phyloP scores from a whole-genome alignment of 2,113 vertebrate genomes.

The Chroicocephalus ridibundus region DNA sequence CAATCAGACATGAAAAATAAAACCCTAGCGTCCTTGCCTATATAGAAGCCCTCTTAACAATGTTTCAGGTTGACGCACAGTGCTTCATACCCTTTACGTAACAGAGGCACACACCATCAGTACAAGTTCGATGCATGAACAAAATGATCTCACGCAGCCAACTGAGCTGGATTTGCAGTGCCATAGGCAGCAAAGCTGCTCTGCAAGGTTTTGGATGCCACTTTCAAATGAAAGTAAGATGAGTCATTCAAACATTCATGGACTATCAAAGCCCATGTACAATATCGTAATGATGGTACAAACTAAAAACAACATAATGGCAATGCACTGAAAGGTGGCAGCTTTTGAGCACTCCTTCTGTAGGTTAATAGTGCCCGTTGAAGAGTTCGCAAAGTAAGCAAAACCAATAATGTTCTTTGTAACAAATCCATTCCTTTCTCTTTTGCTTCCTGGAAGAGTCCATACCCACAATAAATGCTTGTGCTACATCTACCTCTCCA shows the following conservation, averaged over 20 bases:
- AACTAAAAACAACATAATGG: neutral
- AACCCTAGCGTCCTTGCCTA: neutral
- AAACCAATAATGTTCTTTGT: neutral
- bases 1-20: neutral
- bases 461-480: neutral
- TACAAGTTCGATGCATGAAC: neutral
- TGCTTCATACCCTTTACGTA: neutral
- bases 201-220: neutral
- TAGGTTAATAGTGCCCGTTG: neutral
- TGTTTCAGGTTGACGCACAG: neutral
- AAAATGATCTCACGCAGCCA: neutral
- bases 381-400: neutral
- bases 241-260: neutral
- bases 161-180: neutral
- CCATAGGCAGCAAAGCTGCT: neutral
- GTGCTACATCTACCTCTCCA: neutral
- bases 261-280: neutral
- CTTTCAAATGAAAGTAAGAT: neutral
- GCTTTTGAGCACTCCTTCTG: neutral
- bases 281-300: neutral
- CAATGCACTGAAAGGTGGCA: neutral
- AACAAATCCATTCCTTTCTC: neutral
- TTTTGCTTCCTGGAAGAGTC: neutral
- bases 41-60: neutral
- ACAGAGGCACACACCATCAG: neutral